phyloP scores from a whole-genome alignment of 1,140 invertebrate genomes.

The honey bee (Apis mellifera) region Amel_HAv3.1 CM009946.2:4974501-4975000 shows the following conservation, averaged over 20 bases:
- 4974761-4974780: too few species aligned
- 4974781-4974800: neutral
- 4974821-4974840: neutral
- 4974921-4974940: too few species aligned
- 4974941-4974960: too few species aligned
- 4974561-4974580: constrained; percentile 33
- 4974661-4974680: neutral
- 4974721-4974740: neutral
- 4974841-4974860: neutral
- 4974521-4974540: constrained; percentile 44
- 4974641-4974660: constrained; percentile 28
- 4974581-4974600: constrained; percentile 41
- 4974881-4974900: too few species aligned
- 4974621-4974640: constrained; percentile 26
- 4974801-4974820: neutral
- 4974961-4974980: too few species aligned
- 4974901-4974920: too few species aligned
- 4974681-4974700: constrained; percentile 5
- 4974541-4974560: neutral
- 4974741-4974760: neutral
- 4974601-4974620: constrained; percentile 35
- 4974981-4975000: too few species aligned
- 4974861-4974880: too few species aligned
- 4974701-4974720: constrained; percentile 26
- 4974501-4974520: constrained; percentile 47